Evolutionary conservation across 2,888 invertebrate genomes (phyloP), one percentile per base, ranked within the genome.

Genomic region (Ichneumoninae sp.): DNA sequence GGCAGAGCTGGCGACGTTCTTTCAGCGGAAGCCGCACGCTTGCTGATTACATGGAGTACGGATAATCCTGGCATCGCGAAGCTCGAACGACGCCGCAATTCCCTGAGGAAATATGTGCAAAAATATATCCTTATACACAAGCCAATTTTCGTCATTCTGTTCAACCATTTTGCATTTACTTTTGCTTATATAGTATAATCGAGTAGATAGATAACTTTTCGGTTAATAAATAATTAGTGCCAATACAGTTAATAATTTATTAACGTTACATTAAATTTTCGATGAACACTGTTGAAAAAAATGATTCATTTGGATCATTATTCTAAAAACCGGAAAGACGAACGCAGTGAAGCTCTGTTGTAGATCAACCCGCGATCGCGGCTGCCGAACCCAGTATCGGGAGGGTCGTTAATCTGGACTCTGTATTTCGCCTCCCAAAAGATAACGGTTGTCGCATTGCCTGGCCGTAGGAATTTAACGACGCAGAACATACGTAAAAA

Each of bases 371-470:
- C 26, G 76, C 54, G 47, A 40, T 66, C 44, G 54, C 30, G 22
- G 36, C 76, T 40, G 54, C 76, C 68, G 40, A 54, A 68, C 54
- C 81, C 76, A 65, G 50, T 33, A 69, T 52, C 69, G 60, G 70
- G 65, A 57, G 19, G 36, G n/a, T 33, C 30, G 47, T 36, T 71
- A 65, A 77, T 82, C 77, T 71, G 40, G 19, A n/a, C n/a, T 47
- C 47, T 57, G 13, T 68, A n/a, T 57, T 54, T 47, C 68, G 66
- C 26, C 33, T 40, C 22, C 57, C 30, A 16, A 33, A 71, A 66
- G 76, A 82, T 77, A 77, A 82, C 60, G 77, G 77, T 54, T 76
- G 57, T 68, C 76, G 76, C 40, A 76, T 66, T 1, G 22, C 57
- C 26, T 8, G 1, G 22, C 5, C 26, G 10, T 26, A 13, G 10